These are phyloP conservation scores for Triplophysa siluroides DNA, from an alignment of 2,113 vertebrate species.

Conservation along the genomic window DNA sequence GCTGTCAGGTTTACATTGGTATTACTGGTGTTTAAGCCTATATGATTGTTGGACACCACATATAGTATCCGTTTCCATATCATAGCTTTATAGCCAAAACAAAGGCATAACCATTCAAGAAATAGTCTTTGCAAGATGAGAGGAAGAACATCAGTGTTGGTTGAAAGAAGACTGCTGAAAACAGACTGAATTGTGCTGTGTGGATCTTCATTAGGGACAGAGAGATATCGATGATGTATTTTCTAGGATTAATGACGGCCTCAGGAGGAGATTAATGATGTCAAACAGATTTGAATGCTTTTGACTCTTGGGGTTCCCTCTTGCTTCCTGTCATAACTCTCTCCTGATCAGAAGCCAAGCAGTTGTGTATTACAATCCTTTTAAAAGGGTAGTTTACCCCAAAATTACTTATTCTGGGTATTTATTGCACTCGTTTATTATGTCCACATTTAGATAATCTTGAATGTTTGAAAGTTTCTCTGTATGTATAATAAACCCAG, in stretches of 20 bases:
- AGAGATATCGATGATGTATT: slow-evolving; percentile 23
- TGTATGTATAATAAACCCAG: not conserved
- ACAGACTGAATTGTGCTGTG: slow-evolving; percentile 19
- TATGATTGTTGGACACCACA: not conserved
- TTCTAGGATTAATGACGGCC: slow-evolving; percentile 42
- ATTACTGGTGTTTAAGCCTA: slow-evolving; percentile 16
- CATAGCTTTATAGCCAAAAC: not conserved
- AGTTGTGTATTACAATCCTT: slow-evolving; percentile 9
- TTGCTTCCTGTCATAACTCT: slow-evolving; percentile 9
- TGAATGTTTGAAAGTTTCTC: not conserved
- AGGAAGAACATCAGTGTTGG: slow-evolving; percentile 1
- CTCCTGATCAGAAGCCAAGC: not conserved
- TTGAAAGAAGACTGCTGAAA: slow-evolving; percentile 1
- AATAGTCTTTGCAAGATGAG: not conserved
- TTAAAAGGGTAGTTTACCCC: not conserved
- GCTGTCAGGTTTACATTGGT: slow-evolving; percentile 1
- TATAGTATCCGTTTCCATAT: not conserved
- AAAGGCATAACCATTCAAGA: not conserved
- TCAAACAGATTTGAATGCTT: slow-evolving; percentile 36
- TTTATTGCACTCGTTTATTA: too few relatives aligned
- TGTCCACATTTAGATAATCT: too few relatives aligned
- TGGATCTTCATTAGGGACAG: slow-evolving; percentile 21
- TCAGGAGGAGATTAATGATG: slow-evolving; percentile 41
- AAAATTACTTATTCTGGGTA: too few relatives aligned
- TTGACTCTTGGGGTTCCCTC: not conserved